Percentiles rank a stretch among this genome's conserved stretches.
These are phyloP conservation scores for Cherax destructor DNA, from an alignment of 1,140 invertebrate species.

Conservation along the genomic window DNA sequence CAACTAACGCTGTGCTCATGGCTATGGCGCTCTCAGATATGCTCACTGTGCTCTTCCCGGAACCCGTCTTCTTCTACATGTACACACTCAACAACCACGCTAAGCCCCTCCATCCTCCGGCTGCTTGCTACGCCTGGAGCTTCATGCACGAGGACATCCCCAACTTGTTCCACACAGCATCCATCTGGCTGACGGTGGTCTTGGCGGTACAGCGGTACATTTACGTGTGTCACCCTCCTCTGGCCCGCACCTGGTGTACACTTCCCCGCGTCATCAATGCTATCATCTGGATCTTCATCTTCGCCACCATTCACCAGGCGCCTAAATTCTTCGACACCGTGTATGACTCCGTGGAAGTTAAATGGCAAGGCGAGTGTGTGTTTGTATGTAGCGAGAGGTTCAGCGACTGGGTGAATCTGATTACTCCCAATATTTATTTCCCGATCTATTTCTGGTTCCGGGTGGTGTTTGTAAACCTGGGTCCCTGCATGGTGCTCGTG, in stretches of 20 bases:
- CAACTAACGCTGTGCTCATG: slow-evolving; percentile 83
- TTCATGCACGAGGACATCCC: slow-evolving; percentile 87
- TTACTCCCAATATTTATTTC: slow-evolving; percentile 83
- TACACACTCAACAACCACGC: slow-evolving; percentile 91
- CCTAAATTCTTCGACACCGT: slow-evolving; percentile 84
- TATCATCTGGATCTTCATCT: slow-evolving; percentile 84
- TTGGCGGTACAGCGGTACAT: slow-evolving; percentile 93
- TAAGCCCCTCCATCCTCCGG: slow-evolving; percentile 83
- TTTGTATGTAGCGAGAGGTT: slow-evolving; percentile 73
- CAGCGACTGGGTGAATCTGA: slow-evolving; percentile 37
- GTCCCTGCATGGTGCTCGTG: slow-evolving; percentile 92
- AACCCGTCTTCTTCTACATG: slow-evolving; percentile 90
- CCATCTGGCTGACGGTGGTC: slow-evolving; percentile 92
- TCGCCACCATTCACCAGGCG: slow-evolving; percentile 86
- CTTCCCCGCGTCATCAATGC: slow-evolving; percentile 87
- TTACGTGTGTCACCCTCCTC: slow-evolving; percentile 91
- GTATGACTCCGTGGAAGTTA: slow-evolving; percentile 78
- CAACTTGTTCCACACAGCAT: slow-evolving; percentile 92
- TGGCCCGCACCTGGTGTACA: slow-evolving; percentile 90
- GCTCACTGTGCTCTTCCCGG: slow-evolving; percentile 91
- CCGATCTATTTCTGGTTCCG: slow-evolving; percentile 89
- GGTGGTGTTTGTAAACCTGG: slow-evolving; percentile 91
- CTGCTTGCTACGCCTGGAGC: slow-evolving; percentile 86
- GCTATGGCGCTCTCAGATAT: slow-evolving; percentile 95
- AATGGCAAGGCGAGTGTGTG: slow-evolving; percentile 79